Conservation (phyloP, 2,888 invertebrate species). For the Heliothis peltigera region DNA sequence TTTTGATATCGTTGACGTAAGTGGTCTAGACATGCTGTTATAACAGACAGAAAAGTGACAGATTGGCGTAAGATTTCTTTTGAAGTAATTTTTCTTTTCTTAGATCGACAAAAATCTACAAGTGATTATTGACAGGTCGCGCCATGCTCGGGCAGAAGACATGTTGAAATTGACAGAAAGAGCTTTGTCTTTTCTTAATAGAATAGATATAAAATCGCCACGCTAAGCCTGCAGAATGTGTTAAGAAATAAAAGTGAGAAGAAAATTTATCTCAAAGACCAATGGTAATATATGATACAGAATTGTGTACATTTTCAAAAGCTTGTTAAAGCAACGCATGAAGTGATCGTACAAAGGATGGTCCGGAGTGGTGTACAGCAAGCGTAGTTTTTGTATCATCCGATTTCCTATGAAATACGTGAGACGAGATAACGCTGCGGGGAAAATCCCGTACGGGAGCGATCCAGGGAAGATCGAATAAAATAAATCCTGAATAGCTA, state of each 20-base stretch:
- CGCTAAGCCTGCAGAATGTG: too few relatives aligned
- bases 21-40: slow-evolving; percentile 14
- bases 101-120: too few relatives aligned
- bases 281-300: neutral
- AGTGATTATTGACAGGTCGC: too few relatives aligned
- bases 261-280: neutral
- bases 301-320: slow-evolving; percentile 12
- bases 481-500: slow-evolving; percentile 33
- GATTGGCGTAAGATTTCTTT: too few relatives aligned
- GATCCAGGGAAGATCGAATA: slow-evolving; percentile 35
- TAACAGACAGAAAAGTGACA: neutral
- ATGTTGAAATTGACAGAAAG: too few relatives aligned
- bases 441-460: slow-evolving; percentile 25
- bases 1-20: slow-evolving; percentile 15
- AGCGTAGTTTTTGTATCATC: slow-evolving; percentile 48
- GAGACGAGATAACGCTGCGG: slow-evolving; percentile 40
- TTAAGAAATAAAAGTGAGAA: neutral
- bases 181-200: too few relatives aligned
- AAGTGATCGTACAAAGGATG: slow-evolving; percentile 27
- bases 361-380: slow-evolving; percentile 15
- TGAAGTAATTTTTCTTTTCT: too few relatives aligned
- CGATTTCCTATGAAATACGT: slow-evolving; percentile 56
- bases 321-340: slow-evolving; percentile 9
- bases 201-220: too few relatives aligned
- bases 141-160: too few relatives aligned